Percentiles rank a stretch among this genome's conserved stretches.
Evolutionary conservation across 2,113 vertebrate genomes (phyloP).

Genomic region (Neodontobutis hainanensis): DNA sequence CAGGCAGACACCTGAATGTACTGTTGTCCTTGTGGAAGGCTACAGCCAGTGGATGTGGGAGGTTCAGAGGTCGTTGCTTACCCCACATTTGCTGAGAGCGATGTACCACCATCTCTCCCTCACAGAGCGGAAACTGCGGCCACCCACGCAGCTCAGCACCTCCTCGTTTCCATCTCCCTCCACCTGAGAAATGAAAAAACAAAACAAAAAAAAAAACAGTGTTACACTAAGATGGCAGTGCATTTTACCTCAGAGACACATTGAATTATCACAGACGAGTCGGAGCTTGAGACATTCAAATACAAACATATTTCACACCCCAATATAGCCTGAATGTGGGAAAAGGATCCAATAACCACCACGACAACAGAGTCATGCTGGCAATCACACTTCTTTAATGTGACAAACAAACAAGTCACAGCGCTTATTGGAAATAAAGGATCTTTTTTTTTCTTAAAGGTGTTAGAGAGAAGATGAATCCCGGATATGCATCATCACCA

Average conservation of each 20-base stretch:
- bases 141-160: constrained; percentile 88
- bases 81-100: constrained; percentile 93
- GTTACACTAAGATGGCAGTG: constrained; percentile 28
- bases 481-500: constrained; percentile 31
- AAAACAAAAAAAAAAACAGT: constrained; percentile 17
- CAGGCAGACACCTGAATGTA: constrained; percentile 1
- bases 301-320: constrained; percentile 62
- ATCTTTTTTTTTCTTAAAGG: constrained; percentile 4
- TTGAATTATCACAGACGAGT: constrained; percentile 44
- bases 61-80: constrained; percentile 71
- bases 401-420: constrained; percentile 48
- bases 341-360: constrained; percentile 37
- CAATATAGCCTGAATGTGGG: constrained; percentile 50
- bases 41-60: not conserved
- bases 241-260: constrained; percentile 37
- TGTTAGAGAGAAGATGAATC: constrained; percentile 16
- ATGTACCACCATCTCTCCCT: constrained; percentile 96
- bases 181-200: constrained; percentile 57
- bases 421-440: constrained; percentile 37
- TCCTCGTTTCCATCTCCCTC: constrained; percentile 83
- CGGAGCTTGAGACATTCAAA: constrained; percentile 37
- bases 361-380: constrained; percentile 45
- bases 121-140: constrained; percentile 90
- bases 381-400: constrained; percentile 51
- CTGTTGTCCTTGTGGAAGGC: constrained; percentile 6